phyloP scores from a whole-genome alignment of 1,140 invertebrate genomes.

The Eufriesea mexicana region DNA sequence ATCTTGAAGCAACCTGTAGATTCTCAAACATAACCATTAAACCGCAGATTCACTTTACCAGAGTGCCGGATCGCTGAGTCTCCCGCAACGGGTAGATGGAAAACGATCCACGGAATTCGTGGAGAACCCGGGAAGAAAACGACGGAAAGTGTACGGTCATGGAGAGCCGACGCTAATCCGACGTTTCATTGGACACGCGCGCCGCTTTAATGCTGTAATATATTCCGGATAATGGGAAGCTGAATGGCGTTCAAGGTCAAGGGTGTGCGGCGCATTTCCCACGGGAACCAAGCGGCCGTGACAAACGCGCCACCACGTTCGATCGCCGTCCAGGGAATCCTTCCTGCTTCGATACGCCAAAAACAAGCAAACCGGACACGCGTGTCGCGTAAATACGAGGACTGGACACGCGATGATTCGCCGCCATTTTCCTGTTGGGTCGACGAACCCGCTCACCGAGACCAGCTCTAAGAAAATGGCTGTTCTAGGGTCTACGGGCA shows the following conservation, averaged over 20 bases:
- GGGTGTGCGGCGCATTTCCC: conserved; percentile 36
- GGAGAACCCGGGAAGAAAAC: not conserved
- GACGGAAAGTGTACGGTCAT: not conserved
- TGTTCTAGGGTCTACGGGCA: not conserved
- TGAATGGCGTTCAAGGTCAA: conserved; percentile 54
- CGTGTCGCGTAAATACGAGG: not conserved
- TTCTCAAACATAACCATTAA: not conserved
- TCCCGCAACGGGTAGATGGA: not conserved
- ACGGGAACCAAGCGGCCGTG: conserved; percentile 2
- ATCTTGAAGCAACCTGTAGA: not conserved
- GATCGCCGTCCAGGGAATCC: conserved; percentile 19
- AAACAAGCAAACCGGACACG: conserved; percentile 26
- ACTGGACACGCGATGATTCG: conserved; percentile 3
- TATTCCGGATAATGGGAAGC: conserved; percentile 48
- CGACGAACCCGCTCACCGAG: not conserved
- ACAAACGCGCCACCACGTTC: conserved; percentile 24
- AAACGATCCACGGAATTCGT: not conserved
- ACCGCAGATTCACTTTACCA: not conserved
- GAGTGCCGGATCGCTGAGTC: not conserved
- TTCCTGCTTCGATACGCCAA: conserved; percentile 9
- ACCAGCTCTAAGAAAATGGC: not conserved
- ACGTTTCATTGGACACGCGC: conserved; percentile 31
- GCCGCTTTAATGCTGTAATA: conserved; percentile 54
- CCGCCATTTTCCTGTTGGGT: not conserved
- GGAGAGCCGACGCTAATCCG: conserved; percentile 17